Conservation (phyloP, 2,888 invertebrate genomes). For the Agrypnus murinus region DNA sequence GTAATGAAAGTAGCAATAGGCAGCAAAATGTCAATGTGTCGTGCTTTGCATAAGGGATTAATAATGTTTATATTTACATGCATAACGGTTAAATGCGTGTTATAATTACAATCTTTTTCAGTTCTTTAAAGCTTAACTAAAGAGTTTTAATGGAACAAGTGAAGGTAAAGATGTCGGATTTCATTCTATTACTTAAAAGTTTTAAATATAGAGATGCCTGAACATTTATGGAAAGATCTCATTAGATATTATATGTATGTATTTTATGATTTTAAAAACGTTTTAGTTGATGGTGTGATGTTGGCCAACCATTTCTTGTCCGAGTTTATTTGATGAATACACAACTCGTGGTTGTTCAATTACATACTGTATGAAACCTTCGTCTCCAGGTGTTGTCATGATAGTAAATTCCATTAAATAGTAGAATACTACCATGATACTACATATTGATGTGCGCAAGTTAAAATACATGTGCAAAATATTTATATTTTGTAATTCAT, state of each 20-base stretch:
- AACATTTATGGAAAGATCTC: background rate
- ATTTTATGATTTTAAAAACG: background rate
- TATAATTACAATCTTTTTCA: slow-evolving; percentile 14
- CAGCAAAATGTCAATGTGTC: slow-evolving; percentile 28
- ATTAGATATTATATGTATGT: background rate
- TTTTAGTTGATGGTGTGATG: no score
- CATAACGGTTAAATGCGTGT: slow-evolving; percentile 12
- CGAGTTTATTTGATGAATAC: no score
- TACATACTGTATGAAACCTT: no score
- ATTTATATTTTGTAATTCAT: no score
- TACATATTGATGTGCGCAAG: no score
- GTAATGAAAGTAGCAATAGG: slow-evolving; percentile 17
- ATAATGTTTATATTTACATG: slow-evolving; percentile 21
- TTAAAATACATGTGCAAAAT: no score
- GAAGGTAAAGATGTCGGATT: background rate
- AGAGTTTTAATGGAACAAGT: background rate
- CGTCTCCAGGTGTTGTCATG: no score
- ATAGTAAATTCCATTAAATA: no score
- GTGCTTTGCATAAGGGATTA: slow-evolving; percentile 16
- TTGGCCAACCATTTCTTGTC: no score
- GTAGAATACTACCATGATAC: no score
- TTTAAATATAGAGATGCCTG: background rate
- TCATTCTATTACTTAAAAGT: background rate
- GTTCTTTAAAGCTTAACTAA: slow-evolving; percentile 10
- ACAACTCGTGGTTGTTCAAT: no score